Evolutionary conservation across 2,888 invertebrate genomes (phyloP).

Genomic region (Epirrita christyi): DNA sequence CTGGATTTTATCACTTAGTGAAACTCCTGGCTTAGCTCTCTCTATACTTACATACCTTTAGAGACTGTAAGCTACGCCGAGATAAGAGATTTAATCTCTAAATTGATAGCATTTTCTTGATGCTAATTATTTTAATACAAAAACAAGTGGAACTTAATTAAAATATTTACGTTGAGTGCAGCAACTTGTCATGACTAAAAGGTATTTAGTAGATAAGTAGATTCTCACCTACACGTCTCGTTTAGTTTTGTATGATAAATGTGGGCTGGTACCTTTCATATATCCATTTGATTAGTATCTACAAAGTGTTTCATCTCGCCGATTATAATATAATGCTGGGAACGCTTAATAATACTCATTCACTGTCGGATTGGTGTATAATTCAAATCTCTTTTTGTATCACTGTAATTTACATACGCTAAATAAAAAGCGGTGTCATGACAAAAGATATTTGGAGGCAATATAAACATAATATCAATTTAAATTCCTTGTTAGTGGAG

Average conservation of each 20-base stretch:
- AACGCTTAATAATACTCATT: slow-evolving; percentile 74
- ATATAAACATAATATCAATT: slow-evolving; percentile 85
- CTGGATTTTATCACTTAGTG: too few species aligned
- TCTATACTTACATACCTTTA: too few species aligned
- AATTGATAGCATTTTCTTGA: background rate
- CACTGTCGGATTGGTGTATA: slow-evolving; percentile 76
- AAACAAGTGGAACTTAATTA: background rate
- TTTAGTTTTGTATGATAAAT: slow-evolving; percentile 32
- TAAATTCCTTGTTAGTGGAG: slow-evolving; percentile 85
- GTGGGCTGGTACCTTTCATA: slow-evolving; percentile 30
- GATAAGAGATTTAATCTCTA: background rate
- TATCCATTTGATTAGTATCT: slow-evolving; percentile 33
- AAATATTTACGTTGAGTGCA: slow-evolving; percentile 14
- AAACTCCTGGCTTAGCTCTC: too few species aligned
- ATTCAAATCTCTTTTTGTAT: slow-evolving; percentile 82
- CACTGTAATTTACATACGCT: slow-evolving; percentile 83
- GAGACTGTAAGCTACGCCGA: background rate
- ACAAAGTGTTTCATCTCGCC: slow-evolving; percentile 56
- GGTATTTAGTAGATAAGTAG: slow-evolving; percentile 13
- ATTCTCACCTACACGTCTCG: slow-evolving; percentile 14
- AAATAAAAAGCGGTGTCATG: slow-evolving; percentile 85
- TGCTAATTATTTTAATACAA: slow-evolving; percentile 8
- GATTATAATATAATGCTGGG: slow-evolving; percentile 62
- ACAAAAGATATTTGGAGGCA: slow-evolving; percentile 85
- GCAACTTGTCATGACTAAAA: slow-evolving; percentile 34